These are phyloP conservation scores for Heliothis peltigera DNA, from an alignment of 2,888 invertebrate species.

Conservation along the genomic window DNA sequence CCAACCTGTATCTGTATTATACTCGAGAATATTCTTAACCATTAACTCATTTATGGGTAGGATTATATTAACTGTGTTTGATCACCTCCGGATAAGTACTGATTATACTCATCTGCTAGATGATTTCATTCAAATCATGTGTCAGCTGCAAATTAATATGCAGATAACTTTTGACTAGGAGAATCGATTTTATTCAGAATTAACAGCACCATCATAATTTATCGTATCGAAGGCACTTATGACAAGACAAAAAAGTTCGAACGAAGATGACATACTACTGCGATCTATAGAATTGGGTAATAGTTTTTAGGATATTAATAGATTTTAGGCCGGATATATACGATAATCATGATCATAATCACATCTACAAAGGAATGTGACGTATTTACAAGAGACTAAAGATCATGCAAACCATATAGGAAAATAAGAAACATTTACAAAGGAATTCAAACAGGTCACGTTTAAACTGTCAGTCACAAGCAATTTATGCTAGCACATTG, in stretches of 20 bases:
- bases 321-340: no score
- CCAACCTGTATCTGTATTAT: constrained; percentile 22
- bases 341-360: constrained; percentile 9
- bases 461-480: constrained; percentile 8
- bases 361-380: constrained; percentile 21
- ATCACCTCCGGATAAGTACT: not conserved
- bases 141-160: no score
- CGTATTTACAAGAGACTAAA: constrained; percentile 28
- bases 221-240: no score
- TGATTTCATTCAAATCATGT: no score
- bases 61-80: constrained; percentile 24
- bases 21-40: constrained; percentile 19
- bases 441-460: constrained; percentile 31
- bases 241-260: no score
- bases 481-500: constrained; percentile 28
- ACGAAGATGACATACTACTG: no score
- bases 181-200: no score
- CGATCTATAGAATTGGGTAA: no score
- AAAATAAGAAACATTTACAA: constrained; percentile 27
- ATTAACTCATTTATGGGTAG: constrained; percentile 26
- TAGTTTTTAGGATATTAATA: no score
- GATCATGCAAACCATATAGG: constrained; percentile 13
- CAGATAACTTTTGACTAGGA: no score
- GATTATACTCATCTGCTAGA: not conserved
- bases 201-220: no score